These are phyloP conservation scores for Semotilus atromaculatus DNA, from an alignment of 2,797 vertebrate species.

Conservation along the genomic window DNA sequence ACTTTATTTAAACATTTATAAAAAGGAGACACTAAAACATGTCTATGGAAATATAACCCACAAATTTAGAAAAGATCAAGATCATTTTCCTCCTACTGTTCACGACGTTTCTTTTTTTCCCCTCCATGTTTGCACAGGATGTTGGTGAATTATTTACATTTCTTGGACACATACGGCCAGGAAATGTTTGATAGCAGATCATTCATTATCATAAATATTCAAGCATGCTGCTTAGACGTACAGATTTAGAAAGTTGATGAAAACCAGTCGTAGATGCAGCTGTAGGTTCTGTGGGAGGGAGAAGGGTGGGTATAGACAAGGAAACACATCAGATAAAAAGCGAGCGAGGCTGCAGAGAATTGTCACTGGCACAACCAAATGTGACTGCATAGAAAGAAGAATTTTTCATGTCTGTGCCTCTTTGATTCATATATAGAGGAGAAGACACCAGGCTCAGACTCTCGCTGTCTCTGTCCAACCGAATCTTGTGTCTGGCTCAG, in stretches of 20 bases:
- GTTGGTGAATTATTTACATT: slow-evolving; percentile 37
- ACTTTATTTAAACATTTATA: not conserved
- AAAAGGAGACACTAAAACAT: not conserved
- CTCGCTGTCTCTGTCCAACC: slow-evolving; percentile 34
- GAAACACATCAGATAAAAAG: slow-evolving; percentile 9
- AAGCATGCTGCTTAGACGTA: slow-evolving; percentile 2
- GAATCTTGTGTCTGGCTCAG: slow-evolving; percentile 32
- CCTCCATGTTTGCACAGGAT: slow-evolving; percentile 26
- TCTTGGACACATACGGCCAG: slow-evolving; percentile 3
- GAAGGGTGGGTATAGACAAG: slow-evolving; percentile 8
- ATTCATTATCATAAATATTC: slow-evolving; percentile 47
- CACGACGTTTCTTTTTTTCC: not conserved
- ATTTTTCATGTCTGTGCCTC: slow-evolving; percentile 33
- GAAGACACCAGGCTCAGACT: slow-evolving; percentile 39
- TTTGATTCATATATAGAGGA: slow-evolving; percentile 48
- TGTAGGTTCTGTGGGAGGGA: not conserved
- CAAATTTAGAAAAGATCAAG: not conserved
- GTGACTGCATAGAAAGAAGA: slow-evolving; percentile 47
- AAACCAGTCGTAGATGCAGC: slow-evolving; percentile 11
- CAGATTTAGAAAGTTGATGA: slow-evolving; percentile 37
- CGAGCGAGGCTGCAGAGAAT: slow-evolving; percentile 28
- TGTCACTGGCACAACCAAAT: slow-evolving; percentile 24
- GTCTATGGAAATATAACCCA: not conserved
- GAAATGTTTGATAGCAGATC: slow-evolving; percentile 27
- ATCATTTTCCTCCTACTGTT: not conserved